Conservation (phyloP, 2,888 invertebrate genomes). For the Volucella bombylans region DNA sequence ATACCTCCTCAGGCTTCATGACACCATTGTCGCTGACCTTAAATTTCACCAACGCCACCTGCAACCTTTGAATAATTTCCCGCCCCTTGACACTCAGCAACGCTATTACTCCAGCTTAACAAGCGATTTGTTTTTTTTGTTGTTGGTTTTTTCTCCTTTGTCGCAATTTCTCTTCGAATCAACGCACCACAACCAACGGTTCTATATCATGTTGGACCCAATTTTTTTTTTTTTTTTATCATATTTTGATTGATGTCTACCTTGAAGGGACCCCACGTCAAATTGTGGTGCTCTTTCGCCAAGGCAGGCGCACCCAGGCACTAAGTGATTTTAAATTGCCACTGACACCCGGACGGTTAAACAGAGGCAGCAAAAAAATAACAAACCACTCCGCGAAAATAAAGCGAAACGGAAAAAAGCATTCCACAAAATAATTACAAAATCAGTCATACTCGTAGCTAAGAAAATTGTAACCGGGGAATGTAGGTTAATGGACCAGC, state of each 20-base stretch:
- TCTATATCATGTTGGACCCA: too few relatives aligned
- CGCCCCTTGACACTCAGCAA: conserved; percentile 31
- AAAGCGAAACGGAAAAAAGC: conserved; percentile 37
- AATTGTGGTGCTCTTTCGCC: conserved; percentile 58
- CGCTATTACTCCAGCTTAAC: conserved; percentile 17
- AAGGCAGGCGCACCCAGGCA: conserved; percentile 56
- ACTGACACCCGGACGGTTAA: conserved; percentile 51
- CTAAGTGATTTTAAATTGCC: conserved; percentile 73
- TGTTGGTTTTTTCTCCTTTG: conserved; percentile 6
- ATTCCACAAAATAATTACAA: conserved; percentile 64
- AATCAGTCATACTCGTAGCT: conserved; percentile 54
- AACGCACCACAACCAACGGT: background rate
- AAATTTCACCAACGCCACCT: conserved; percentile 51
- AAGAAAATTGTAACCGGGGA: conserved; percentile 52
- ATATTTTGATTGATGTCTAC: conserved; percentile 69
- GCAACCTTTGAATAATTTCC: conserved; percentile 38
- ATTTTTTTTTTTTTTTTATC: conserved; percentile 10
- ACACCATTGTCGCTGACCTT: conserved; percentile 9
- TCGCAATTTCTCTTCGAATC: conserved; percentile 57
- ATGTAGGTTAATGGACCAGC: conserved; percentile 70
- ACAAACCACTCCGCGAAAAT: too few relatives aligned
- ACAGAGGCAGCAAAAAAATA: conserved; percentile 27
- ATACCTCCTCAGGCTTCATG: background rate
- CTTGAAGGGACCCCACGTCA: conserved; percentile 66
- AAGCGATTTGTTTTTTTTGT: background rate